Conservation (phyloP, 2,113 vertebrate genomes). For the Arvicanthis niloticus region DNA sequence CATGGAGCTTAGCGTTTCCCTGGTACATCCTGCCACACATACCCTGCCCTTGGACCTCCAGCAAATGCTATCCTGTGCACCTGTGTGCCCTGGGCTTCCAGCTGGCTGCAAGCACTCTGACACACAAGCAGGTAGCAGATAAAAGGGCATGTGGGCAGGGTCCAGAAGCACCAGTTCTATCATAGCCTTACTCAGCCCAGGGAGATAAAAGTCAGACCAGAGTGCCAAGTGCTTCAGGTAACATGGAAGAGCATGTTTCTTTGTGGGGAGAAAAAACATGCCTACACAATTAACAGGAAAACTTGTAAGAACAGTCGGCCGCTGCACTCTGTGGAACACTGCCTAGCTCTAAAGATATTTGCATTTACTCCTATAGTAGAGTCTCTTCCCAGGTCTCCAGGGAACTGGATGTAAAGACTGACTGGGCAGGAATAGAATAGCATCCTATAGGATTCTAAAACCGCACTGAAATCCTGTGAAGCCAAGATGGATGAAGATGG, state of each 20-base stretch:
- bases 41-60: background rate
- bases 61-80: no score
- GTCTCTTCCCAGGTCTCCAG: background rate
- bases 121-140: background rate
- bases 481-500: background rate
- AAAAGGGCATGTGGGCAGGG: background rate
- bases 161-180: background rate
- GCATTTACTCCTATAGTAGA: background rate
- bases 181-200: background rate
- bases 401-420: background rate
- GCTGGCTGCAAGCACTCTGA: background rate
- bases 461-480: background rate
- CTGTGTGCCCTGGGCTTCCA: background rate
- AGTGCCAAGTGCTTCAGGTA: background rate
- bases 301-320: background rate
- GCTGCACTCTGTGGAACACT: background rate
- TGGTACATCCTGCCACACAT: fast-evolving
- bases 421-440: background rate
- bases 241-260: background rate
- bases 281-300: background rate
- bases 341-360: background rate
- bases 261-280: background rate
- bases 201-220: background rate
- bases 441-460: background rate
- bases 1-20: background rate